A percentile compares a stretch with the other conserved stretches of the same genome.
phyloP scores from a whole-genome alignment of 2,113 vertebrate genomes.

The Limanda limanda region DNA sequence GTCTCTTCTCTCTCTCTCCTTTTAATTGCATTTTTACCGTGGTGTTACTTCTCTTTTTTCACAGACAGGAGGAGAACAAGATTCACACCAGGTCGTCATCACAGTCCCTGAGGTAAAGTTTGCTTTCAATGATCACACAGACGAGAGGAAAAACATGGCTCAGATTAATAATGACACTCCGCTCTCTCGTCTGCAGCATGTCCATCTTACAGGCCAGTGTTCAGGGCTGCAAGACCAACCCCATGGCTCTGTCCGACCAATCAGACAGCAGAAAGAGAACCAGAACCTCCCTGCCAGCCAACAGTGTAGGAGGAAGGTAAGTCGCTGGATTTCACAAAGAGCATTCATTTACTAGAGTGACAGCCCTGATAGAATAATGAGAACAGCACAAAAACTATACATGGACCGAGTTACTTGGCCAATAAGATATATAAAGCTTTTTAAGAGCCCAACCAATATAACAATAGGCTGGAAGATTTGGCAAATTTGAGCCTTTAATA shows the following conservation, averaged over 20 bases:
- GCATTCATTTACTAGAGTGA: neutral
- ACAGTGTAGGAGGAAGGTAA: conserved; percentile 69
- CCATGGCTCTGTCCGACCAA: conserved; percentile 84
- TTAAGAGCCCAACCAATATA: too few relatives aligned
- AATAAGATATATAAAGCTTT: too few relatives aligned
- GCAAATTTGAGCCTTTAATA: too few relatives aligned
- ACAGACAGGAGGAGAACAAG: conserved; percentile 84
- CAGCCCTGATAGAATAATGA: neutral
- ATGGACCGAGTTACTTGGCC: too few relatives aligned
- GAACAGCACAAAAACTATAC: neutral
- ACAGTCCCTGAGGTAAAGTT: conserved; percentile 74
- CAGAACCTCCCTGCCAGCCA: conserved; percentile 79
- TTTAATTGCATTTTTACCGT: conserved; percentile 18
- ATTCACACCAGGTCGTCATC: conserved; percentile 82
- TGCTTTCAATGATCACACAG: neutral
- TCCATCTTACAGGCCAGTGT: conserved; percentile 90
- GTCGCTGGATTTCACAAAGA: conserved; percentile 15
- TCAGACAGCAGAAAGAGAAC: conserved; percentile 90
- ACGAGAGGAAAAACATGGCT: neutral
- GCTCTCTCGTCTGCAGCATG: conserved; percentile 69
- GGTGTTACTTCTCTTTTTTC: conserved; percentile 45
- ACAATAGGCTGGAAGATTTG: too few relatives aligned
- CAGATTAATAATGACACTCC: neutral
- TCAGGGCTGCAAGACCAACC: conserved; percentile 88
- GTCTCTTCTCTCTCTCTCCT: neutral